Conservation (phyloP, 2,888 invertebrate species). For the Epistrophella euchroma region DNA sequence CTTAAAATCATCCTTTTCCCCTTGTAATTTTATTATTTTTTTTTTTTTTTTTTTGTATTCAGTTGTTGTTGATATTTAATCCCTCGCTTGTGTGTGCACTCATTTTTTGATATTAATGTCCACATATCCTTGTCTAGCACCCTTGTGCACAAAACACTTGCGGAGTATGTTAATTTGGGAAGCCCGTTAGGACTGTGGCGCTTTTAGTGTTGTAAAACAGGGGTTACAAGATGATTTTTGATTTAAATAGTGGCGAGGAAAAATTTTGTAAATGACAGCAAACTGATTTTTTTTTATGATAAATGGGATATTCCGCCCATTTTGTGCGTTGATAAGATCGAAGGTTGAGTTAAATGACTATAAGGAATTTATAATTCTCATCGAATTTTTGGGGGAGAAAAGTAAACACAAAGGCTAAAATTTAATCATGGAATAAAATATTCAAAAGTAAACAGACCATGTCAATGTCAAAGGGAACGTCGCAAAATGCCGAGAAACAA, state of each 20-base stretch:
- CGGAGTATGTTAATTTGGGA: conserved; percentile 56
- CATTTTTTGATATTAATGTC: conserved; percentile 58
- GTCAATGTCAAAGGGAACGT: no score
- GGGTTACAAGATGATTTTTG: conserved; percentile 45
- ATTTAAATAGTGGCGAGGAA: conserved; percentile 27
- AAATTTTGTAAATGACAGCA: conserved; percentile 39
- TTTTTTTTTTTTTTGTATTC: conserved; percentile 19
- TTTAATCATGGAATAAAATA: no score
- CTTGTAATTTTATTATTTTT: conserved; percentile 11
- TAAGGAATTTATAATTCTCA: background rate
- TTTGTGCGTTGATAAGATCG: background rate
- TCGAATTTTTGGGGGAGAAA: background rate
- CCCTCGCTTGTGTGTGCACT: conserved; percentile 27
- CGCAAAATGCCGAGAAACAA: no score
- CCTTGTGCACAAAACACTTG: conserved; percentile 32
- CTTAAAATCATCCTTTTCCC: conserved; percentile 50
- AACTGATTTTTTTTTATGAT: conserved; percentile 33
- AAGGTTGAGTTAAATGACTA: background rate
- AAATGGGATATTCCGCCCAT: background rate
- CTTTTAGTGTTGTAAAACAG: conserved; percentile 14
- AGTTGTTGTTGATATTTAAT: conserved; percentile 48
- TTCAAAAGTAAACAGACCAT: no score
- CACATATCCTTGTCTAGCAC: conserved; percentile 57
- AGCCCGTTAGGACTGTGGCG: background rate
- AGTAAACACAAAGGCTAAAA: no score